A percentile compares a stretch with the other conserved stretches of the same genome.
Evolutionary conservation across 2,113 vertebrate genomes (phyloP).

Genomic region (Lota lota): DNA sequence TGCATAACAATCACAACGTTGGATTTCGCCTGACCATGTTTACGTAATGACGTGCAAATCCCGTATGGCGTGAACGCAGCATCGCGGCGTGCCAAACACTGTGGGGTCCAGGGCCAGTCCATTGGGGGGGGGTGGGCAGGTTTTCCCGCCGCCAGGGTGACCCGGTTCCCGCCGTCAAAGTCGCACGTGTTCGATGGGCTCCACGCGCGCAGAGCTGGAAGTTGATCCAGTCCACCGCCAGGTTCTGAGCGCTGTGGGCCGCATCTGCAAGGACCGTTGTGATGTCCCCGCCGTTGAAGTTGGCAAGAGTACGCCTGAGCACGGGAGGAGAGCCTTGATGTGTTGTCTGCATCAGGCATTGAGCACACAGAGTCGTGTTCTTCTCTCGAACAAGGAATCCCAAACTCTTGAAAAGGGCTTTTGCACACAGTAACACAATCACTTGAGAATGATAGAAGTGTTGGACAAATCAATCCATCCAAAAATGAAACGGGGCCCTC

Average conservation of each 20-base stretch:
- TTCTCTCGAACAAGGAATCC: not conserved
- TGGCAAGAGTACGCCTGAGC: conserved; percentile 66
- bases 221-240: conserved; percentile 75
- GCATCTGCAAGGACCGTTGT: conserved; percentile 58
- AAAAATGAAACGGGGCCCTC: no score
- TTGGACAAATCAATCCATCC: no score
- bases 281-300: conserved; percentile 58
- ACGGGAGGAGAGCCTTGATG: not conserved
- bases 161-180: conserved; percentile 63
- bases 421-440: no score
- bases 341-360: no score
- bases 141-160: conserved; percentile 74
- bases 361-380: no score
- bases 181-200: conserved; percentile 70
- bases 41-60: no score
- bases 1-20: no score
- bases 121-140: conserved; percentile 61
- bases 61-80: no score
- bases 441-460: no score
- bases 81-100: no score
- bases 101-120: conserved; percentile 72
- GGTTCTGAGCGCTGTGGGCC: conserved; percentile 64
- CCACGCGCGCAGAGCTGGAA: conserved; percentile 69
- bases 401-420: no score
- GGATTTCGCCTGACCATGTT: no score